These are phyloP conservation scores for Callionymus lyra DNA, from an alignment of 2,113 vertebrate genomes.

Conservation along the genomic window DNA sequence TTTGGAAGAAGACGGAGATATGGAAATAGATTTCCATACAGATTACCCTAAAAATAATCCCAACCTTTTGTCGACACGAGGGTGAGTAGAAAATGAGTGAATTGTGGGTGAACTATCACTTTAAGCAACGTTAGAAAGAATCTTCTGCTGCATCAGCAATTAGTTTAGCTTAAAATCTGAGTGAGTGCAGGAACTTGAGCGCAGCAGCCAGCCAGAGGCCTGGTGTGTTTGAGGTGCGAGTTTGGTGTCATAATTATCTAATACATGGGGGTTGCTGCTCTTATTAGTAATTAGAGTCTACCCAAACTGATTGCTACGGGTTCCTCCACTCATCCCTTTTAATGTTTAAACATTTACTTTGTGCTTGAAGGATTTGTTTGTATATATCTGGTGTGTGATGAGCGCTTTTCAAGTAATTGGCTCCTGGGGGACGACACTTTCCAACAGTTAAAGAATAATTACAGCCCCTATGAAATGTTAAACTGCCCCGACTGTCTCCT, in stretches of 20 bases:
- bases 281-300: conserved; percentile 95
- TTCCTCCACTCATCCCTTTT: conserved; percentile 83
- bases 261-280: conserved; percentile 82
- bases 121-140: too few species aligned
- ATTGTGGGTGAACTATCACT: too few species aligned
- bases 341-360: conserved; percentile 97
- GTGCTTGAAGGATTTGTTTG: conserved; percentile 99
- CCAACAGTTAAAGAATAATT: conserved; percentile 98
- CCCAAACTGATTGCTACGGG: conserved; percentile 87
- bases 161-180: conserved; percentile 1
- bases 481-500: conserved; percentile 84
- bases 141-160: too few species aligned
- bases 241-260: conserved; percentile 89
- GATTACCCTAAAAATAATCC: too few species aligned
- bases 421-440: conserved; percentile 92
- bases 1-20: too few species aligned
- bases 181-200: conserved; percentile 66
- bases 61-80: too few species aligned
- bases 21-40: too few species aligned
- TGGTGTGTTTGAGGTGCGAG: conserved; percentile 74
- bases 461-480: conserved; percentile 91
- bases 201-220: conserved; percentile 68
- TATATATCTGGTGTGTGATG: conserved; percentile 93
- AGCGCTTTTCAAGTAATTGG: conserved; percentile 97
- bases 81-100: too few species aligned